Conservation (phyloP, 2,888 invertebrate species). For the Polymixis flavicincta region DNA sequence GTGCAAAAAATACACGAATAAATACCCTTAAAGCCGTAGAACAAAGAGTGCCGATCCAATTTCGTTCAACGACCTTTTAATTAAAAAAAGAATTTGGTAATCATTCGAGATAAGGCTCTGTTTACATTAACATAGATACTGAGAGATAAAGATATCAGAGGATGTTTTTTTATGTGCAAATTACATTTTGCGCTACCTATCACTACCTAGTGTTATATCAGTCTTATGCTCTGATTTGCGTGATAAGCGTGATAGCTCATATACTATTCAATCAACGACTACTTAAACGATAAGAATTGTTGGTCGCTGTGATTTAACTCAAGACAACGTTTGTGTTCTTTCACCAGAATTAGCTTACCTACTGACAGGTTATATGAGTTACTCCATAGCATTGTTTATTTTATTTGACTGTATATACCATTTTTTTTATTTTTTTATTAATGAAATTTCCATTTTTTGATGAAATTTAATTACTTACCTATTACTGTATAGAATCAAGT, state of each 20-base stretch:
- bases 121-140: slow-evolving; percentile 60
- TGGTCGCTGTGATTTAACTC: too few species aligned
- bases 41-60: slow-evolving; percentile 77
- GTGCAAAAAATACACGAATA: slow-evolving; percentile 80
- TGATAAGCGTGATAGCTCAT: not conserved
- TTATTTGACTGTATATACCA: too few species aligned
- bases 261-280: too few species aligned
- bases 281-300: too few species aligned
- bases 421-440: too few species aligned
- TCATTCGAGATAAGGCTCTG: slow-evolving; percentile 67
- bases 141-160: slow-evolving; percentile 36
- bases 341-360: too few species aligned
- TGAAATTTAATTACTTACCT: too few species aligned
- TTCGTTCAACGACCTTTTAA: slow-evolving; percentile 77
- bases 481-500: too few species aligned
- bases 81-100: slow-evolving; percentile 74
- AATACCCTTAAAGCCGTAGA: slow-evolving; percentile 73
- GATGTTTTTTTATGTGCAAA: not conserved
- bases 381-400: too few species aligned
- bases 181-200: not conserved
- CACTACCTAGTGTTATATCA: not conserved
- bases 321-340: too few species aligned
- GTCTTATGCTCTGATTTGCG: slow-evolving; percentile 12
- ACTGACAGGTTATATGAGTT: too few species aligned
- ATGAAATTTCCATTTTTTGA: too few species aligned